Evolutionary conservation across 2,113 vertebrate species (phyloP).

Genomic region (Leuciscus idus): DNA sequence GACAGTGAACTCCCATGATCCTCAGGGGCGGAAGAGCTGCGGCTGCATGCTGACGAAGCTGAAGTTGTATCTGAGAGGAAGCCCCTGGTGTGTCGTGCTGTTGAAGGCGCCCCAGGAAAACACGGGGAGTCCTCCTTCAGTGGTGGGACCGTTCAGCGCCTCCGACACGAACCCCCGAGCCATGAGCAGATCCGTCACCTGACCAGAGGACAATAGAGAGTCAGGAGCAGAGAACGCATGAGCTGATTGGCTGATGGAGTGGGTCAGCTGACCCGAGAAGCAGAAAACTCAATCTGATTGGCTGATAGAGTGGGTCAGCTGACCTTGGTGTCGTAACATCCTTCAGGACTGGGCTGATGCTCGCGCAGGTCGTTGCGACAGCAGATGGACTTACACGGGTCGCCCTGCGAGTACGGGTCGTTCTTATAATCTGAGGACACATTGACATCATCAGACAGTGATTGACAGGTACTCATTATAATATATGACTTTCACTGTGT

Average conservation of each 20-base stretch:
- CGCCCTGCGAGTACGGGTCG: constrained; percentile 82
- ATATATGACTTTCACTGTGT: no score
- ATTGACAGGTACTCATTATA: neutral
- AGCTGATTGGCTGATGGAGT: no score
- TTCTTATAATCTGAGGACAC: constrained; percentile 81
- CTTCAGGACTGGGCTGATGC: constrained; percentile 74
- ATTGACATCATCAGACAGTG: neutral
- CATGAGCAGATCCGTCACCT: constrained; percentile 86
- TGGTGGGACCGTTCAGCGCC: constrained; percentile 86
- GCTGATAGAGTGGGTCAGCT: neutral
- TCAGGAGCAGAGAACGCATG: no score
- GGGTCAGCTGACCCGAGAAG: no score
- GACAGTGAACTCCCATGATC: neutral
- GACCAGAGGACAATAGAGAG: neutral
- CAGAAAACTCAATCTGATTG: neutral
- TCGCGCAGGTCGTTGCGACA: constrained; percentile 85
- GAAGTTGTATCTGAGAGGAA: constrained; percentile 85
- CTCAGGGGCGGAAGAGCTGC: constrained; percentile 74
- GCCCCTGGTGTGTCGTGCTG: constrained; percentile 79
- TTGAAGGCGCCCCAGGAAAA: constrained; percentile 85
- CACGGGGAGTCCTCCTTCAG: constrained; percentile 80
- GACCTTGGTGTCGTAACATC: constrained; percentile 96
- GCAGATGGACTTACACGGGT: constrained; percentile 91
- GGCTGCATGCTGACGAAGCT: constrained; percentile 84
- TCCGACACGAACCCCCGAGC: constrained; percentile 77